Evolutionary conservation across 2,888 invertebrate genomes (phyloP).

Genomic region (Lasioglossum zephyrum): DNA sequence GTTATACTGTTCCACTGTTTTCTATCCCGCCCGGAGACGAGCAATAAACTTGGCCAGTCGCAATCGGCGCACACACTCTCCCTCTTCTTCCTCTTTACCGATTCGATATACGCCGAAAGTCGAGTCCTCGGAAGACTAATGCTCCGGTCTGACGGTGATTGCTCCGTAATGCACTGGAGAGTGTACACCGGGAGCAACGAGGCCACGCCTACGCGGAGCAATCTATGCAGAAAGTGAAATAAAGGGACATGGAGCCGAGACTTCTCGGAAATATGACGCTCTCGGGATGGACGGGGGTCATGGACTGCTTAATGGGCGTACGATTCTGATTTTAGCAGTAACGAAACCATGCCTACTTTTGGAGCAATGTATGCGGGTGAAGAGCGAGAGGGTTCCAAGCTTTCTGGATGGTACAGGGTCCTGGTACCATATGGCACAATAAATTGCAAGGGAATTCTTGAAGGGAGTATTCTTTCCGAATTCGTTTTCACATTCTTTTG

Average conservation of each 20-base stretch:
- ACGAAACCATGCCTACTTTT: no score
- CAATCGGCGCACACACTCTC: background rate
- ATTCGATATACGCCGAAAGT: slow-evolving; percentile 12
- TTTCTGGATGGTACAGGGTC: no score
- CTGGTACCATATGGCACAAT: no score
- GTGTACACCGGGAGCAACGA: background rate
- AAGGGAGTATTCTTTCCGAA: no score
- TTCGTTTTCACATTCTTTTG: no score
- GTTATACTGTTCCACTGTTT: background rate
- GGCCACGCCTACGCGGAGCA: background rate
- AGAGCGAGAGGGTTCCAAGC: no score
- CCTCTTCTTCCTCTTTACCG: background rate
- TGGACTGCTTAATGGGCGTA: no score
- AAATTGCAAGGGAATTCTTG: no score
- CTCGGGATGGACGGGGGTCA: background rate
- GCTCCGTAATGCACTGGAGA: background rate
- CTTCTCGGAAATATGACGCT: background rate
- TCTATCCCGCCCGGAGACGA: slow-evolving; percentile 2
- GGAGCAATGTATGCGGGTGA: no score
- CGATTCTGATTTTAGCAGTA: no score
- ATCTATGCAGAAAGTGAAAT: background rate
- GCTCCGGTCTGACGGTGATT: background rate
- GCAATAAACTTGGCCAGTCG: slow-evolving; percentile 4
- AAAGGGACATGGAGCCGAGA: background rate
- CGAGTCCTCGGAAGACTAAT: background rate